Percentiles rank a stretch among this genome's conserved stretches.
phyloP scores from a whole-genome alignment of 2,797 vertebrate genomes.

The Selene dorsalis region DNA sequence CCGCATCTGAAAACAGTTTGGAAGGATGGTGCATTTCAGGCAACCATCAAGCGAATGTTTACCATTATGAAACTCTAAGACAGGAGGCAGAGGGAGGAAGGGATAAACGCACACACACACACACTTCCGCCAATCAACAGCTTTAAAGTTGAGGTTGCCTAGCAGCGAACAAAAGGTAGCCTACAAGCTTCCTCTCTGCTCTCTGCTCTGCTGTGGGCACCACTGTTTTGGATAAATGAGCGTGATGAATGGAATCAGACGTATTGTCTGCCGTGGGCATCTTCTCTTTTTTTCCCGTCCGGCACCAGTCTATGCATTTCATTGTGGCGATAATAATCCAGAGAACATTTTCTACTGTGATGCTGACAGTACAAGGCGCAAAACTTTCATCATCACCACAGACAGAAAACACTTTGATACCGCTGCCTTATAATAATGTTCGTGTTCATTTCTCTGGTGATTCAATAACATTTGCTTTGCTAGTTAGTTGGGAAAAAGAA shows the following conservation, averaged over 20 bases:
- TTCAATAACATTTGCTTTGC: slow-evolving; percentile 11
- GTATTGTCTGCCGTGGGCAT: slow-evolving; percentile 36
- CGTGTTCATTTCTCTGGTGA: slow-evolving; percentile 1
- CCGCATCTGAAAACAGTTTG: slow-evolving; percentile 21
- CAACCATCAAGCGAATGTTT: background rate
- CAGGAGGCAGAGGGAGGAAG: slow-evolving; percentile 24
- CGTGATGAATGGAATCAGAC: slow-evolving; percentile 46
- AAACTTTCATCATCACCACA: slow-evolving; percentile 33
- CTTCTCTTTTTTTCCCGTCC: slow-evolving; percentile 10
- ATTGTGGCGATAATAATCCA: slow-evolving; percentile 38
- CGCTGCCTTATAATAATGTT: background rate
- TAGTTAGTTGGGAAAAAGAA: background rate
- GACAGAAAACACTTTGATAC: slow-evolving; percentile 2
- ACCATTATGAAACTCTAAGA: slow-evolving; percentile 25
- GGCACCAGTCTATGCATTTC: slow-evolving; percentile 29
- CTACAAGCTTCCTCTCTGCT: slow-evolving; percentile 27
- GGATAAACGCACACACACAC: slow-evolving; percentile 22
- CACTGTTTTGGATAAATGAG: slow-evolving; percentile 39
- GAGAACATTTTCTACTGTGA: background rate
- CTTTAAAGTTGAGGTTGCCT: slow-evolving; percentile 60
- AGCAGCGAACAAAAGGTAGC: slow-evolving; percentile 58
- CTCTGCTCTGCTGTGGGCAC: slow-evolving; percentile 26
- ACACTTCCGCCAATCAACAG: slow-evolving; percentile 29
- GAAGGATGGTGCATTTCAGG: slow-evolving; percentile 1
- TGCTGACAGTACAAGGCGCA: slow-evolving; percentile 9